These are phyloP conservation scores for Xenentodon cancila DNA, from an alignment of 2,797 vertebrate species.

Conservation along the genomic window DNA sequence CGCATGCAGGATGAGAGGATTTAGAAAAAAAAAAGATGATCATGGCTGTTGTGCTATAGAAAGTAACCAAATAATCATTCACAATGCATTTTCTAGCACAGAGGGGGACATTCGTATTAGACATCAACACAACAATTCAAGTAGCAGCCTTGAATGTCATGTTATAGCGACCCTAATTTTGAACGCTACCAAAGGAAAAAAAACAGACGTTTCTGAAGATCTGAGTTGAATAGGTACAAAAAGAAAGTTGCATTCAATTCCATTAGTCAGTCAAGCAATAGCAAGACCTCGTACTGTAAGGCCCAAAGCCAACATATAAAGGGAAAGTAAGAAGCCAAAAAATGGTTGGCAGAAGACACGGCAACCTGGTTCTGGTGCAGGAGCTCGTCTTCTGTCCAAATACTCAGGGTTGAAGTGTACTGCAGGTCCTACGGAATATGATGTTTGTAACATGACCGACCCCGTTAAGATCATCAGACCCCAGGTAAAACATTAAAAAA, in stretches of 20 bases:
- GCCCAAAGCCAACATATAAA: conserved; percentile 35
- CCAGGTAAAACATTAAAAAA: conserved; percentile 35
- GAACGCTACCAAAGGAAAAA: conserved; percentile 44
- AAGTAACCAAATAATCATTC: conserved; percentile 39
- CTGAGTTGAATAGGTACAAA: conserved; percentile 47
- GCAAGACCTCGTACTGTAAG: conserved; percentile 27
- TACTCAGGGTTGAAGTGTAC: conserved; percentile 83
- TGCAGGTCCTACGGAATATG: conserved; percentile 81
- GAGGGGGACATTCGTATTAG: conserved; percentile 28
- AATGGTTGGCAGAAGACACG: conserved; percentile 45
- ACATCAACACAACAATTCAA: conserved; percentile 41
- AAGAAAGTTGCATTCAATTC: conserved; percentile 48
- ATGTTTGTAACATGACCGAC: conserved; percentile 62
- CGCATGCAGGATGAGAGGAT: conserved; percentile 53
- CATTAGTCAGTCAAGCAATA: conserved; percentile 49
- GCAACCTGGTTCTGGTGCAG: conserved; percentile 81
- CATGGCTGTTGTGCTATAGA: conserved; percentile 40
- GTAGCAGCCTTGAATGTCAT: conserved; percentile 32
- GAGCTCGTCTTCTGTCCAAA: conserved; percentile 80
- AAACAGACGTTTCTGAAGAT: conserved; percentile 24
- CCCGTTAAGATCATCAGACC: conserved; percentile 34
- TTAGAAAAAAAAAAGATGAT: conserved; percentile 27
- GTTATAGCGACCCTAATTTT: conserved; percentile 52
- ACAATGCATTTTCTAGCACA: conserved; percentile 52
- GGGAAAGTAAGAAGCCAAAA: conserved; percentile 45